Evolutionary conservation across 1,140 invertebrate genomes (phyloP), one percentile per base, ranked within the genome.

Genomic region (Heliothis virescens): DNA sequence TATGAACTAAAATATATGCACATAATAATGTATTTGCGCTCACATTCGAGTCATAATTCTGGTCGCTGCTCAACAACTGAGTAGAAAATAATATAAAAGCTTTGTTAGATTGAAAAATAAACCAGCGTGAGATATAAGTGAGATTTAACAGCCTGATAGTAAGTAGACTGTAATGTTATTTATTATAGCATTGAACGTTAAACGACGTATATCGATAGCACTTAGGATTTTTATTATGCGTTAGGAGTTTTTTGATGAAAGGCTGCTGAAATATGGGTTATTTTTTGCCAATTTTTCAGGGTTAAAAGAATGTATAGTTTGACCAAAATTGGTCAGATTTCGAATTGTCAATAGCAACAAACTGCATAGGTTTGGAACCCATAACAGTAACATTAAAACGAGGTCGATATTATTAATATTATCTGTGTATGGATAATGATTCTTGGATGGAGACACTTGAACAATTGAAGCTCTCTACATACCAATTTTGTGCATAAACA

Each of bases 101-200:
- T 13, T 29, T 21, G 62, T 48, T 5, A 18, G 63, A 67, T 67
- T 67, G 63, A 67, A 67, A 67, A 48, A 67, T 48, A 48, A 67
- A 21, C 63, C 18, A 67, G 63, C 41, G 41, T 67, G 16, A 67
- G 41, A 67, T 41, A 67, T 48, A 67, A 67, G 18, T 67, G 41
- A 67, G 63, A 67, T 67, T 67, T 67, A 67, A 26, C 12, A 11
- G 41, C 18, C 63, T 67, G 63, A 67, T 67, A 67, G 63, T 48
- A 48, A 48, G 62, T 12, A 21, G 63, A 67, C 18, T 21, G 48
- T 67, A 67, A 67, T 67, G 63, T 67, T 67, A 67, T 67, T 67
- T 67, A 48, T 67, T 47, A 67, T 21, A 48, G 41, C 16, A 41
- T 48, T 5, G 63, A 48, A 48, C 63, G 41, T 67, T 18, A 65